These are phyloP conservation scores for Panulirus ornatus DNA, from an alignment of 1,140 invertebrate genomes.

Conservation along the genomic window DNA sequence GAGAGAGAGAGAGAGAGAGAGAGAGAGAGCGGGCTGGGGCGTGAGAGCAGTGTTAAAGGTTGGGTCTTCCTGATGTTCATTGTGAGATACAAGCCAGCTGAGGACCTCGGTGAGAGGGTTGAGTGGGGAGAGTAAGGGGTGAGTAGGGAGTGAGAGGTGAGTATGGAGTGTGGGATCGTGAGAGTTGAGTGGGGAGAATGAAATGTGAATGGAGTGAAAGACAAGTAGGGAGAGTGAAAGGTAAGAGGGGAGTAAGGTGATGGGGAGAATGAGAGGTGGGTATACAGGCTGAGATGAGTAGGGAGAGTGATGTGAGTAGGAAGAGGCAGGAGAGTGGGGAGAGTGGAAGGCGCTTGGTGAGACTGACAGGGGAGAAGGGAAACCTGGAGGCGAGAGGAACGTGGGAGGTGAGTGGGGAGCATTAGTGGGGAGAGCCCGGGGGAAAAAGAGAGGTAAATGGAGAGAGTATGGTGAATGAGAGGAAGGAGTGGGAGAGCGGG, in stretches of 20 bases:
- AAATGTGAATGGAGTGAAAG: not conserved
- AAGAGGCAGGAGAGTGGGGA: not conserved
- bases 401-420: not conserved
- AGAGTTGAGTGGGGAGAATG: not conserved
- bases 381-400: too few species aligned
- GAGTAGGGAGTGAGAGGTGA: not conserved
- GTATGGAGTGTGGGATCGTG: not conserved
- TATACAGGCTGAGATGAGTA: too few species aligned
- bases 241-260: not conserved
- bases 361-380: too few species aligned
- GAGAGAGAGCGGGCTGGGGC: too few species aligned
- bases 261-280: not conserved
- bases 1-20: too few species aligned
- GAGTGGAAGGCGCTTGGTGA: not conserved
- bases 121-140: not conserved
- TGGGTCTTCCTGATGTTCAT: too few species aligned
- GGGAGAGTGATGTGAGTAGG: slow-evolving; percentile 12
- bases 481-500: not conserved
- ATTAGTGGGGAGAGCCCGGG: not conserved
- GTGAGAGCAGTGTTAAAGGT: too few species aligned
- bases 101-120: not conserved
- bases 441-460: not conserved
- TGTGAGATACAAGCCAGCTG: too few species aligned
- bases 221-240: not conserved
- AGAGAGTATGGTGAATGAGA: not conserved